phyloP scores from a whole-genome alignment of 2,888 invertebrate species.

The Synergus gifuensis region DNA sequence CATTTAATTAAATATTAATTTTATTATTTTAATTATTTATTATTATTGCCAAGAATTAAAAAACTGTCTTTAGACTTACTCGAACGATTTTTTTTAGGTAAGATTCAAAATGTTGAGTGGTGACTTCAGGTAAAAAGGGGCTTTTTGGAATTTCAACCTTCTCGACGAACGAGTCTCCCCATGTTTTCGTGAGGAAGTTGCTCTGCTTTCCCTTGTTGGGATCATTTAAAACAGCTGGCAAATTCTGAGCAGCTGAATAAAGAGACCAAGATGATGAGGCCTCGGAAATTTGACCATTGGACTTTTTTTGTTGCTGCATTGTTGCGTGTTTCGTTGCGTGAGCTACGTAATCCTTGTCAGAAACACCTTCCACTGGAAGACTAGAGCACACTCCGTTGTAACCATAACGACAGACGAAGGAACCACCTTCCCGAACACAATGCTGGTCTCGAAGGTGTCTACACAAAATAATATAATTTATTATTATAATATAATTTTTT shows the following conservation, averaged over 20 bases:
- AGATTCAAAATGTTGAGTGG: conserved; percentile 89
- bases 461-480: conserved; percentile 66
- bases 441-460: conserved; percentile 90
- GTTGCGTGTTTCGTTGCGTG: conserved; percentile 59
- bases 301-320: conserved; percentile 75
- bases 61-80: conserved; percentile 64
- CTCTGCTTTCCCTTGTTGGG: conserved; percentile 94
- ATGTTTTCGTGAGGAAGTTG: conserved; percentile 97
- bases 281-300: conserved; percentile 77
- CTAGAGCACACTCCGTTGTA: conserved; percentile 92
- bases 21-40: not conserved
- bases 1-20: not conserved
- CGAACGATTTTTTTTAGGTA: conserved; percentile 88
- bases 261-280: conserved; percentile 84
- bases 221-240: conserved; percentile 97
- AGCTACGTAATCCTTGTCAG: conserved; percentile 84
- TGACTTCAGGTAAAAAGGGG: conserved; percentile 90
- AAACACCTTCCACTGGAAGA: conserved; percentile 92
- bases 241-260: conserved; percentile 94
- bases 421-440: conserved; percentile 91
- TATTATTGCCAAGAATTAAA: not conserved
- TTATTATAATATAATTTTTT: not conserved
- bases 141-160: conserved; percentile 87
- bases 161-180: conserved; percentile 97
- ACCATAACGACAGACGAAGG: conserved; percentile 92